Conservation (phyloP, 1,140 invertebrate species). For the Drosophila persimilis region DNA sequence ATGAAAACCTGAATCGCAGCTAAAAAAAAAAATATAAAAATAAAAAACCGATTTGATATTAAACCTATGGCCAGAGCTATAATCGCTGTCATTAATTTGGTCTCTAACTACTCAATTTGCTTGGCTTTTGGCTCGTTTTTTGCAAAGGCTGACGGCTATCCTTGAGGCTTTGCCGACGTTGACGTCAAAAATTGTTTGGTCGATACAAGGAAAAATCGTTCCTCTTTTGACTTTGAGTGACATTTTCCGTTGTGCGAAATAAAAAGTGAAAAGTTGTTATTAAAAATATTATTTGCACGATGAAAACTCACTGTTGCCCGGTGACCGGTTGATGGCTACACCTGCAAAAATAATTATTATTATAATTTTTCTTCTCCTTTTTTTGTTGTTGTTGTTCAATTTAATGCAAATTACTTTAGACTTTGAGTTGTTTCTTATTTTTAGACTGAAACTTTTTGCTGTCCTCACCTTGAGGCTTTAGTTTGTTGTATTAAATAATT, state of each 20-base stretch:
- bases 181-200: conserved; percentile 66
- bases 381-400: conserved; percentile 12
- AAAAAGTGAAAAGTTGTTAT: conserved; percentile 79
- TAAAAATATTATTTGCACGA: conserved; percentile 49
- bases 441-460: conserved; percentile 4
- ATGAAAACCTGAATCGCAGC: conserved; percentile 41
- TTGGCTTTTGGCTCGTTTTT: conserved; percentile 30
- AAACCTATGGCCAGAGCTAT: conserved; percentile 28
- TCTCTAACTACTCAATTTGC: conserved; percentile 48
- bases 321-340: conserved; percentile 47
- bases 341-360: conserved; percentile 20
- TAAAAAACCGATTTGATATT: conserved; percentile 25
- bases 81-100: conserved; percentile 54
- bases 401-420: conserved; percentile 59
- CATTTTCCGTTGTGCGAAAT: conserved; percentile 65
- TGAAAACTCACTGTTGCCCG: conserved; percentile 52
- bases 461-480: conserved; percentile 47
- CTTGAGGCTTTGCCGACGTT: conserved; percentile 44
- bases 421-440: conserved; percentile 9
- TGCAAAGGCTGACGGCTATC: conserved; percentile 11
- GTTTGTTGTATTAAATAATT: conserved; percentile 61
- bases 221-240: conserved; percentile 72
- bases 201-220: conserved; percentile 56
- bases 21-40: not conserved
- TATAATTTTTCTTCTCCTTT: too few species aligned